phyloP scores from a whole-genome alignment of 2,888 invertebrate species.

The Drosophila mulleri region DNA sequence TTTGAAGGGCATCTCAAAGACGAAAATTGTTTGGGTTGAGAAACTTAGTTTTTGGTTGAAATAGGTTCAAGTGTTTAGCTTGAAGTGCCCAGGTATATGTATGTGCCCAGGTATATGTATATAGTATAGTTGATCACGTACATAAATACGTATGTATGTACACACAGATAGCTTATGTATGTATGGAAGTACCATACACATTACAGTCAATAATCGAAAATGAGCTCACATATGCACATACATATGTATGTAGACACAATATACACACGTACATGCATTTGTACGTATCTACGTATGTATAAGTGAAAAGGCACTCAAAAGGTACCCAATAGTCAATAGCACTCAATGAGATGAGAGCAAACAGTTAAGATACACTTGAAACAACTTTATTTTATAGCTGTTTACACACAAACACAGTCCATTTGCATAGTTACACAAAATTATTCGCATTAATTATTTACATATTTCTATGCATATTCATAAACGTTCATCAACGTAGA shows the following conservation, averaged over 20 bases:
- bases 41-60: neutral
- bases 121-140: neutral
- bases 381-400: neutral
- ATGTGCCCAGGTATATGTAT: neutral
- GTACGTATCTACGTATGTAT: no score
- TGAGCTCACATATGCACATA: neutral
- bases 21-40: neutral
- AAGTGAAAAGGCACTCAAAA: neutral
- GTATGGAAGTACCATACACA: neutral
- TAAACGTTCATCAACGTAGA: constrained; percentile 3
- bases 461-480: constrained; percentile 4
- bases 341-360: neutral
- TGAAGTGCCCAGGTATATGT: neutral
- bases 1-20: constrained; percentile 13
- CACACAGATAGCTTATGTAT: no score
- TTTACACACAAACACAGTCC: neutral
- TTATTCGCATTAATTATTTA: constrained; percentile 10
- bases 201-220: neutral
- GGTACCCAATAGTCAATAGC: neutral
- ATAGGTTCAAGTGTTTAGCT: neutral
- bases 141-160: neutral
- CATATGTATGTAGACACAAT: neutral
- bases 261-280: neutral
- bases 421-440: constrained; percentile 22
- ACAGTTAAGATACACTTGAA: neutral